Evolutionary conservation across 2,113 vertebrate species (phyloP).

Genomic region (Festucalex cinctus): DNA sequence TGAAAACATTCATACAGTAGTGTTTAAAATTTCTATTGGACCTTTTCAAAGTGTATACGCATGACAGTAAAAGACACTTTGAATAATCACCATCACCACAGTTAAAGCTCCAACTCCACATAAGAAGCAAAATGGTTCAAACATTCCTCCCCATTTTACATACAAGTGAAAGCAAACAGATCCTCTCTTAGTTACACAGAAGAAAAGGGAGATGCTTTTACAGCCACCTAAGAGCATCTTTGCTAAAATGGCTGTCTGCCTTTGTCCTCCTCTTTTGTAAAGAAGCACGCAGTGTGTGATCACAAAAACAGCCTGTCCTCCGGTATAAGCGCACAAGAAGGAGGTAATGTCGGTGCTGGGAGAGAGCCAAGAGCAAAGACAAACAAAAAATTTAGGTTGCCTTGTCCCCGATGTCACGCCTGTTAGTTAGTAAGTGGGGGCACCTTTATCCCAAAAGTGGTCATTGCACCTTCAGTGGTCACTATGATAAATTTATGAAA

Average conservation of each 20-base stretch:
- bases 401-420: slow-evolving; percentile 39
- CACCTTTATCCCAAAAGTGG: too few relatives aligned
- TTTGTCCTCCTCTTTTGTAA: slow-evolving; percentile 1
- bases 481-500: too few relatives aligned
- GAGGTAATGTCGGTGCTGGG: slow-evolving; percentile 44
- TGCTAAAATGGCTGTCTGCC: slow-evolving; percentile 22
- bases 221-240: slow-evolving; percentile 43
- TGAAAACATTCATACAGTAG: too few relatives aligned
- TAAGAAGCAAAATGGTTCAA: too few relatives aligned
- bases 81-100: too few relatives aligned
- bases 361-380: slow-evolving; percentile 55
- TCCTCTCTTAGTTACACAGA: slow-evolving; percentile 38
- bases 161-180: slow-evolving; percentile 30
- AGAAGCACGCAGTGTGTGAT: slow-evolving; percentile 30
- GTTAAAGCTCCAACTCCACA: too few relatives aligned
- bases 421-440: neutral
- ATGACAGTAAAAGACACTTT: too few relatives aligned
- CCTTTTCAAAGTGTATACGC: too few relatives aligned
- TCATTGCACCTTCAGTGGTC: too few relatives aligned
- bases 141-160: neutral
- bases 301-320: slow-evolving; percentile 38
- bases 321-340: slow-evolving; percentile 41
- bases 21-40: too few relatives aligned
- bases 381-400: slow-evolving; percentile 54
- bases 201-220: slow-evolving; percentile 48